These are phyloP conservation scores for Euplexia lucipara DNA, from an alignment of 2,888 invertebrate species.

Conservation along the genomic window DNA sequence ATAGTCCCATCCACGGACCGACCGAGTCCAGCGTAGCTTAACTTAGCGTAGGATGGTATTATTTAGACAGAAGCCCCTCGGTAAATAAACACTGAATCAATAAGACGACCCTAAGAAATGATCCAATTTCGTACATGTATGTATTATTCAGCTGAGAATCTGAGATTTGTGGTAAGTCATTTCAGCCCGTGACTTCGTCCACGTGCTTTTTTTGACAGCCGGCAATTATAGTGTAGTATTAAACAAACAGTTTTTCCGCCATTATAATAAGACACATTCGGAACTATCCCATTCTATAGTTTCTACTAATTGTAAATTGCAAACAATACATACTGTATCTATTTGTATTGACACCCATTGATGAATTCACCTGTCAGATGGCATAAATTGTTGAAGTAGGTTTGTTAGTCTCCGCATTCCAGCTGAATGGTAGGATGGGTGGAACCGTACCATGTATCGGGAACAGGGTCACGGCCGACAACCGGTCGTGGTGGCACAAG, in stretches of 20 bases:
- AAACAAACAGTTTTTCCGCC: too few species aligned
- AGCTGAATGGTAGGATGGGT: slow-evolving; percentile 75
- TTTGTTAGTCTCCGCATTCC: slow-evolving; percentile 83
- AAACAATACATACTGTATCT: slow-evolving; percentile 1
- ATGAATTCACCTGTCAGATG: slow-evolving; percentile 39
- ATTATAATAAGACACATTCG: slow-evolving; percentile 5
- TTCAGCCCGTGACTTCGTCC: too few species aligned
- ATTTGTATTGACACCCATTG: slow-evolving; percentile 48
- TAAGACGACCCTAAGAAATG: slow-evolving; percentile 13
- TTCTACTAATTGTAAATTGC: slow-evolving; percentile 10
- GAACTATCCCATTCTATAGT: slow-evolving; percentile 2
- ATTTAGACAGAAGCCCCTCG: too few species aligned
- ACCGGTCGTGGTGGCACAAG: slow-evolving; percentile 81
- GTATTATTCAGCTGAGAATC: slow-evolving; percentile 13
- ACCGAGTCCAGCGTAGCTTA: too few species aligned
- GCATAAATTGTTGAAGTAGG: slow-evolving; percentile 69
- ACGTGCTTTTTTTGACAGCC: too few species aligned
- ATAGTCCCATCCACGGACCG: too few species aligned
- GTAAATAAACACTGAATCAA: slow-evolving; percentile 15
- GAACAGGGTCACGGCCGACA: slow-evolving; percentile 88
- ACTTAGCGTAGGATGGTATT: too few species aligned
- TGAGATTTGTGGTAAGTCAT: slow-evolving; percentile 3
- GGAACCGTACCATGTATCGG: slow-evolving; percentile 80
- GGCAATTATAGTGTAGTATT: too few species aligned
- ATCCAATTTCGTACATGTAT: slow-evolving; percentile 18